These are phyloP conservation scores for Premnoplex brunnescens DNA, from an alignment of 2,797 vertebrate species.

Conservation along the genomic window DNA sequence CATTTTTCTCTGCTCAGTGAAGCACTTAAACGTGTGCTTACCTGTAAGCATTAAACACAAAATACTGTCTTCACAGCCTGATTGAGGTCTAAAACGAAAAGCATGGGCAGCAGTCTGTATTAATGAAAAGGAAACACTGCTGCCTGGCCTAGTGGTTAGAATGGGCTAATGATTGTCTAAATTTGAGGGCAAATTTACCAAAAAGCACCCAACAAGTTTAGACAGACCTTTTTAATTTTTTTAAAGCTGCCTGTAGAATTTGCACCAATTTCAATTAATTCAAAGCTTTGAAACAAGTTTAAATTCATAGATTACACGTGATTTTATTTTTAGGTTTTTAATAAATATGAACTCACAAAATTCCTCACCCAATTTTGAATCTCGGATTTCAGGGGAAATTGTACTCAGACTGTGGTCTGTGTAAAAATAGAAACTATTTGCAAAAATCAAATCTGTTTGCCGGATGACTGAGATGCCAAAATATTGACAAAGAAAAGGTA, in stretches of 20 bases:
- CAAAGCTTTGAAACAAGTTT: background rate
- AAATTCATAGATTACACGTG: background rate
- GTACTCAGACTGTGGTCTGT: background rate
- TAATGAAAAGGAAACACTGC: background rate
- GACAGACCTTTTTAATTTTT: background rate
- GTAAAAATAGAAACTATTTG: background rate
- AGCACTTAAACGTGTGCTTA: background rate
- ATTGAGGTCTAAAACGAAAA: background rate
- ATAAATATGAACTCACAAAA: background rate
- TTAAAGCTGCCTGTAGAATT: background rate
- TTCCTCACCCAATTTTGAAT: background rate
- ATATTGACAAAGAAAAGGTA: conserved; percentile 5
- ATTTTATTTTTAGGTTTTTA: background rate
- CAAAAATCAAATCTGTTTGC: background rate
- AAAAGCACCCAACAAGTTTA: background rate
- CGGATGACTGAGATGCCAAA: background rate
- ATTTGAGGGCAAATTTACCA: background rate
- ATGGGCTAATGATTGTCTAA: background rate
- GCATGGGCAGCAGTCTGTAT: background rate
- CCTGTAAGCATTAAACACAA: background rate
- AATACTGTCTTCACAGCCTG: background rate
- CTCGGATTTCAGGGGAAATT: background rate
- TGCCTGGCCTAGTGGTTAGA: background rate
- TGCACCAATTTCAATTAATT: background rate
- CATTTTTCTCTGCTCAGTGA: background rate